Percentiles rank a stretch among this genome's conserved stretches.
These are phyloP conservation scores for Bombus breviceps DNA, from an alignment of 1,140 invertebrate genomes.

Conservation along the genomic window DNA sequence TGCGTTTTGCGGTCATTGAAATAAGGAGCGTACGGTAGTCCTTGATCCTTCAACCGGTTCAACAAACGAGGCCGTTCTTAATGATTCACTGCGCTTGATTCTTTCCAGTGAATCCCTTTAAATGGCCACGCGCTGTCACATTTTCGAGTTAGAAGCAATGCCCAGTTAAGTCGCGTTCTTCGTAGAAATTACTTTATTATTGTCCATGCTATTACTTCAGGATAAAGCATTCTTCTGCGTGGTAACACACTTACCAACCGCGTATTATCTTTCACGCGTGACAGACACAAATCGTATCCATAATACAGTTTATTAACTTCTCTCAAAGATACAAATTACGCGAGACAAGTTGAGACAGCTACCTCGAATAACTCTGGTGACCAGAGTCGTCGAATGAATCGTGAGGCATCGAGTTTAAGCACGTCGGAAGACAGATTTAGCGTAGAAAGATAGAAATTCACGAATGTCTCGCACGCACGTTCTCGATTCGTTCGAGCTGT, in stretches of 20 bases:
- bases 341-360: neutral
- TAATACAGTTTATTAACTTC: neutral
- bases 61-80: slow-evolving; percentile 51
- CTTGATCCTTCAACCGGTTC: slow-evolving; percentile 60
- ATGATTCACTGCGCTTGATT: slow-evolving; percentile 53
- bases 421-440: slow-evolving; percentile 1
- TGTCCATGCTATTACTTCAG: neutral
- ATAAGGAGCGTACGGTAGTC: slow-evolving; percentile 32
- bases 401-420: neutral
- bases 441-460: slow-evolving; percentile 12
- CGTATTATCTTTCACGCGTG: neutral
- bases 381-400: neutral
- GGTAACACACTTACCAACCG: neutral
- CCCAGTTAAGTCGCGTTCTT: neutral
- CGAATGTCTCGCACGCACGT: slow-evolving; percentile 1
- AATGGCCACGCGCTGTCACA: neutral
- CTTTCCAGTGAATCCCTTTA: slow-evolving; percentile 13
- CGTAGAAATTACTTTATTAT: neutral
- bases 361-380: neutral
- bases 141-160: neutral
- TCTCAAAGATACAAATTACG: neutral
- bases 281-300: neutral
- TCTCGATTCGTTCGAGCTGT: slow-evolving; percentile 26
- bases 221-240: neutral
- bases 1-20: slow-evolving; percentile 26